Percentiles rank a stretch among this genome's conserved stretches.
Conservation (phyloP, 2,888 invertebrate genomes). For the Diarsia rubi region DNA sequence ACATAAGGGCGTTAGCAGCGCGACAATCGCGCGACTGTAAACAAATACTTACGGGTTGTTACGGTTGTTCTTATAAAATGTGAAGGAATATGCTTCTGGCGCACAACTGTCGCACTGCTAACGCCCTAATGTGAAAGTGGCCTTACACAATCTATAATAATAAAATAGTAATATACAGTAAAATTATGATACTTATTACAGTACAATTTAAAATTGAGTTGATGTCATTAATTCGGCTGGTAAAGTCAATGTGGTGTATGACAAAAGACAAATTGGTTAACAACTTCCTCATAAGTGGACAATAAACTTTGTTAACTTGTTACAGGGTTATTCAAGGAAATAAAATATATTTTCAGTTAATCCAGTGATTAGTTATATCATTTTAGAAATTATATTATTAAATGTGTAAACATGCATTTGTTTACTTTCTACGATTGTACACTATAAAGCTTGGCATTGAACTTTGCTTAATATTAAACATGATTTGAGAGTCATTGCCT, state of each 20-base stretch:
- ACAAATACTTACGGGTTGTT: no score
- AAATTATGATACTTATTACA: neutral
- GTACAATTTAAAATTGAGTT: neutral
- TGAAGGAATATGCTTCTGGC: no score
- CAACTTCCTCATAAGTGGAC: slow-evolving; percentile 30
- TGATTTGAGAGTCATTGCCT: slow-evolving; percentile 38
- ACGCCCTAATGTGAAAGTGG: no score
- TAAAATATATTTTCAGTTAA: neutral
- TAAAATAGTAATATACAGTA: neutral
- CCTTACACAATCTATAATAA: no score
- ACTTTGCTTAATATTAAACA: slow-evolving; percentile 37
- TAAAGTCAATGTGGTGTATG: neutral
- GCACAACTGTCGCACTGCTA: no score
- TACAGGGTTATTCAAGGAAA: neutral
- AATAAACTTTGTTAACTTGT: slow-evolving; percentile 1
- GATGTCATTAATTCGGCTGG: neutral
- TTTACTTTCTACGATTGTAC: slow-evolving; percentile 29
- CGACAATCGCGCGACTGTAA: no score
- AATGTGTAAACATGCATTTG: slow-evolving; percentile 16
- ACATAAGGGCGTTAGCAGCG: no score
- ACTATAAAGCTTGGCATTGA: slow-evolving; percentile 37
- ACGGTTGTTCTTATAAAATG: no score
- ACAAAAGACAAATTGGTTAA: slow-evolving; percentile 17
- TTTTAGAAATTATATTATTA: neutral
- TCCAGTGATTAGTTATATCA: neutral